Evolutionary conservation across 2,113 vertebrate genomes (phyloP).

Genomic region (Alligator sinensis): DNA sequence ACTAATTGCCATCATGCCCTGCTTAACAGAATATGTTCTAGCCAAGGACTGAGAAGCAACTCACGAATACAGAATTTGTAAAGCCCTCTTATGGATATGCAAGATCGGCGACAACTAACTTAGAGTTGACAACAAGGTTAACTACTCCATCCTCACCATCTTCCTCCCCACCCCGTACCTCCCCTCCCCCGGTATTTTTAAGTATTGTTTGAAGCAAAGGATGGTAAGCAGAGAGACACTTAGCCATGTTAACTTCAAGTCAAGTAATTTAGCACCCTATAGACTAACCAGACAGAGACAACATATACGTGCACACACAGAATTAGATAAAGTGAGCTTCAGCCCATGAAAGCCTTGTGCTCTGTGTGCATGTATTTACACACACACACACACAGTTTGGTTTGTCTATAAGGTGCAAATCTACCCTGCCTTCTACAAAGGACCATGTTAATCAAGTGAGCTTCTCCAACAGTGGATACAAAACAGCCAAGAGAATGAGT

Average conservation of each 20-base stretch:
- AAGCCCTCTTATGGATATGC: not conserved
- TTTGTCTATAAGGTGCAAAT: no score
- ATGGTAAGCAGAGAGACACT: no score
- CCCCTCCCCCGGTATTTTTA: not conserved
- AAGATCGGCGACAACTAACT: fast-evolving
- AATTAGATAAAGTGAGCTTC: no score
- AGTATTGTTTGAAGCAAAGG: no score
- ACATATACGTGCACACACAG: no score
- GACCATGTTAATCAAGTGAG: not conserved
- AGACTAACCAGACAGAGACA: no score
- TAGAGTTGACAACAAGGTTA: fast-evolving
- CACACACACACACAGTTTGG: no score
- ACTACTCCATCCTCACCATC: not conserved
- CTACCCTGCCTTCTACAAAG: no score
- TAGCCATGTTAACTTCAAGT: no score
- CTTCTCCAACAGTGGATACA: not conserved
- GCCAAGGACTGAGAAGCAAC: not conserved
- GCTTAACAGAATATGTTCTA: not conserved
- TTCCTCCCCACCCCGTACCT: not conserved
- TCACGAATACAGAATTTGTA: fast-evolving
- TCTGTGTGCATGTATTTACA: no score
- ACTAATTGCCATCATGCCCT: not conserved
- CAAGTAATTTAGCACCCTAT: no score
- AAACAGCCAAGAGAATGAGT: not conserved
- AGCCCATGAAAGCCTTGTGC: no score